A percentile compares a stretch with the other conserved stretches of the same genome.
phyloP scores from a whole-genome alignment of 2,888 invertebrate genomes.

The Ichneumoninae sp. region DNA sequence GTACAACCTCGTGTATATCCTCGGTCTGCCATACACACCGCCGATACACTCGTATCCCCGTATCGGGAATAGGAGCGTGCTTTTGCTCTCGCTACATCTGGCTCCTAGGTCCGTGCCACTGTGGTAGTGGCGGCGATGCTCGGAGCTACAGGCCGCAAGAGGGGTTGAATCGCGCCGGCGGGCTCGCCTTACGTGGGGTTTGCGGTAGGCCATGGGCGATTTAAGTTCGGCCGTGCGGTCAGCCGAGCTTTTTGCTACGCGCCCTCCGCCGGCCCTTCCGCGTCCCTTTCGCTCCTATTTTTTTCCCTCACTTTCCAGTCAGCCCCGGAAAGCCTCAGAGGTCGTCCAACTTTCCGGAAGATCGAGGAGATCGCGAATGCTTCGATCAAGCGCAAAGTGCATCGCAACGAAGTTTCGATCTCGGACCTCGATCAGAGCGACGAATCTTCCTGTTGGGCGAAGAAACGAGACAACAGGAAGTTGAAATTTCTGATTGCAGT shows the following conservation, averaged over 20 bases:
- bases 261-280: constrained; percentile 32
- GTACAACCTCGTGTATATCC: constrained; percentile 42
- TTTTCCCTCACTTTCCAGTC: not conserved
- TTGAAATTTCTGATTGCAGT: constrained; percentile 17
- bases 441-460: constrained; percentile 4
- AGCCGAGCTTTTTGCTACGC: constrained; percentile 53
- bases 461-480: constrained; percentile 13
- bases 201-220: constrained; percentile 82
- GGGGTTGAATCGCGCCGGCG: constrained; percentile 63
- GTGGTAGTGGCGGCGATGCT: constrained; percentile 57
- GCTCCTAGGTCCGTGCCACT: constrained; percentile 33
- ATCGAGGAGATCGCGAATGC: not conserved
- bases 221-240: constrained; percentile 66
- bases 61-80: constrained; percentile 28
- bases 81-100: constrained; percentile 43
- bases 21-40: constrained; percentile 33
- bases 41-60: not conserved
- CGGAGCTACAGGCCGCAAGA: constrained; percentile 45
- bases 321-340: not conserved
- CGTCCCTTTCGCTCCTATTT: constrained; percentile 13
- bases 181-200: constrained; percentile 75
- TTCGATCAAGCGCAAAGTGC: not conserved
- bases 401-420: not conserved
- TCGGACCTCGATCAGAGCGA: not conserved
- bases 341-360: not conserved